Evolutionary conservation across 2,797 vertebrate species (phyloP).

Genomic region (Tokudaia tokunoshimensis): DNA sequence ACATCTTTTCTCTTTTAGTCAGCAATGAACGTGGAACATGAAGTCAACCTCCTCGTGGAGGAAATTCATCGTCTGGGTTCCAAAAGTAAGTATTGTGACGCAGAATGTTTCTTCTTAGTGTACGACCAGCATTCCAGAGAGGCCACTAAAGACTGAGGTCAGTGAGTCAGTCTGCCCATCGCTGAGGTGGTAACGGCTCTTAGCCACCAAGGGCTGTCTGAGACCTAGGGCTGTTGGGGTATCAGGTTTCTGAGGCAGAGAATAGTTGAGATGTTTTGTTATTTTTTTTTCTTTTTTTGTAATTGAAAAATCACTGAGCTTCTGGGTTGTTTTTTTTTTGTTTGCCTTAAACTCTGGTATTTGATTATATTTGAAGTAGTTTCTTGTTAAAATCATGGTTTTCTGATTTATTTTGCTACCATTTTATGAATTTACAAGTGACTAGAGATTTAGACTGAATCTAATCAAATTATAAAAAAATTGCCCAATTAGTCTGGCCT

Average conservation of each 20-base stretch:
- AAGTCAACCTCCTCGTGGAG: constrained; percentile 92
- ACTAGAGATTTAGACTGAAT: constrained; percentile 22
- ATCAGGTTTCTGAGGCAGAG: neutral
- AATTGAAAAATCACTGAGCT: neutral
- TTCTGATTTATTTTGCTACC: constrained; percentile 13
- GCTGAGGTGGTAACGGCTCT: neutral
- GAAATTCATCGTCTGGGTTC: constrained; percentile 96
- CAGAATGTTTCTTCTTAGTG: neutral
- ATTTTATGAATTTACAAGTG: constrained; percentile 57
- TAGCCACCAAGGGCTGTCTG: neutral
- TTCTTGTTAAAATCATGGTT: constrained; percentile 40
- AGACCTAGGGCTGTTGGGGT: neutral
- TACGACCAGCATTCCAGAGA: neutral
- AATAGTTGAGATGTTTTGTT: constrained; percentile 19
- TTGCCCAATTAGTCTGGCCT: neutral
- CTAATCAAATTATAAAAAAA: neutral
- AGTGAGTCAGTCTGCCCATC: neutral
- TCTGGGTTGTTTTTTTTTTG: neutral
- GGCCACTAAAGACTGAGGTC: neutral
- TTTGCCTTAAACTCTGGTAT: neutral
- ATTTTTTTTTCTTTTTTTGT: neutral
- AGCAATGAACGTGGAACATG: constrained; percentile 95
- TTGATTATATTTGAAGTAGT: neutral
- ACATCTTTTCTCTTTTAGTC: constrained; percentile 78
- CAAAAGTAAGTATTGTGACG: constrained; percentile 91